Evolutionary conservation across 2,113 vertebrate genomes (phyloP).

Genomic region (Petromus typicus): DNA sequence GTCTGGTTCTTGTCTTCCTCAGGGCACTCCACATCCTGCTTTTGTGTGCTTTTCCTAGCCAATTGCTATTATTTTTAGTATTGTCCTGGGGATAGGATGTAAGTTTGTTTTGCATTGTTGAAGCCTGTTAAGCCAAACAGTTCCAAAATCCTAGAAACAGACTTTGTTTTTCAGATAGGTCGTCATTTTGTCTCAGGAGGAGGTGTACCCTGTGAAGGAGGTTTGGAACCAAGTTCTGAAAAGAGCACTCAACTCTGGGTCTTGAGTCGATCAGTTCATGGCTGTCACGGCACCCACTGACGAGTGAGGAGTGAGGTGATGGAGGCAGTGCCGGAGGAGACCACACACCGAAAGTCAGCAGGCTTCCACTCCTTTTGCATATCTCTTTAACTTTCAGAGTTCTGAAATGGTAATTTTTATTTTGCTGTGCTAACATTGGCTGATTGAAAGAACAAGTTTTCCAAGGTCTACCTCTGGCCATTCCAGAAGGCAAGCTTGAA

Average conservation of each 20-base stretch:
- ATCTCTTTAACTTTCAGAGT: background rate
- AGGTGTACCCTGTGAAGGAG: background rate
- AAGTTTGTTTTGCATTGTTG: background rate
- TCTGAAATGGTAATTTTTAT: background rate
- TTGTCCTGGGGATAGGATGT: background rate
- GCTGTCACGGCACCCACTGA: background rate
- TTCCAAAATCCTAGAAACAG: background rate
- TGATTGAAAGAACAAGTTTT: background rate
- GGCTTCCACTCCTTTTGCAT: background rate
- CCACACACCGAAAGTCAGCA: background rate
- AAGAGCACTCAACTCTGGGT: background rate
- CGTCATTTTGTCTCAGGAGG: background rate
- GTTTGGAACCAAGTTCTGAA: background rate
- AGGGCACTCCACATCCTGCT: background rate
- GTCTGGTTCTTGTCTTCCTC: background rate
- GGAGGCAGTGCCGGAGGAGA: background rate
- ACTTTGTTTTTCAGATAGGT: background rate
- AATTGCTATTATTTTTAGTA: constrained; percentile 12
- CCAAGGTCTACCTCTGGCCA: background rate
- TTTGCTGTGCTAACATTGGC: background rate
- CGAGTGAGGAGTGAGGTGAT: rapidly evolving
- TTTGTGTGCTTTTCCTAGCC: background rate
- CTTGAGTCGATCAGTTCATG: background rate
- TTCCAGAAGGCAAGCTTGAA: background rate
- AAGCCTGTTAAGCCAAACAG: background rate